Evolutionary conservation across 2,113 vertebrate species (phyloP).

Genomic region (Dinomys branickii): DNA sequence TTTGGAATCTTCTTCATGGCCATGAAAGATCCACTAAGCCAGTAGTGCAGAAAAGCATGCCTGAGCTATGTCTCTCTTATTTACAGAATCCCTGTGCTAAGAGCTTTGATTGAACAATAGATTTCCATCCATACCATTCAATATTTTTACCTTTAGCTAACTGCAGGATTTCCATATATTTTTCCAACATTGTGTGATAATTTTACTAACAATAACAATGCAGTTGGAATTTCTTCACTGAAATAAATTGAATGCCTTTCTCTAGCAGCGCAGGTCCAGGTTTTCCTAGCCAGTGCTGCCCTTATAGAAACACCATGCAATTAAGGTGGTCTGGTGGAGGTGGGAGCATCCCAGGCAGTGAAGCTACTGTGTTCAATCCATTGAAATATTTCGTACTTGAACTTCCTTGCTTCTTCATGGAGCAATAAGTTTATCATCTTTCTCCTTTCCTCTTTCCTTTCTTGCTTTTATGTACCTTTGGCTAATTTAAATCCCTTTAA

Average conservation of each 20-base stretch:
- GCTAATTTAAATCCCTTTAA: background rate
- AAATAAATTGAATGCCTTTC: background rate
- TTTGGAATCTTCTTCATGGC: background rate
- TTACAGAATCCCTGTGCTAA: background rate
- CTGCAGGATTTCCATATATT: background rate
- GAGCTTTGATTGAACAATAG: background rate
- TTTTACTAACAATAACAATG: background rate
- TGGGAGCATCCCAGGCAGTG: too few species aligned
- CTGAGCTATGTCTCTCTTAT: background rate
- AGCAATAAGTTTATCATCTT: background rate
- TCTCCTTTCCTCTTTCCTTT: background rate
- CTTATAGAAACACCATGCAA: background rate
- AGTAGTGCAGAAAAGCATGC: background rate
- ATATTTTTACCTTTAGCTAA: background rate
- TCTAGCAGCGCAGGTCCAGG: background rate
- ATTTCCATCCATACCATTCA: background rate
- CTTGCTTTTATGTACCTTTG: background rate
- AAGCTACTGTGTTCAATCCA: background rate
- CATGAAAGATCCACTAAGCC: background rate
- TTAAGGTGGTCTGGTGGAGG: accelerated
- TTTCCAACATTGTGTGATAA: background rate
- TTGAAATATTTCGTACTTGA: background rate
- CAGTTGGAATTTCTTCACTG: background rate
- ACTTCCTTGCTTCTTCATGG: background rate
- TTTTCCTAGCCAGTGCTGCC: background rate